A percentile compares a stretch with the other conserved stretches of the same genome.
Evolutionary conservation across 2,113 vertebrate species (phyloP).

Genomic region (Natator depressus): DNA sequence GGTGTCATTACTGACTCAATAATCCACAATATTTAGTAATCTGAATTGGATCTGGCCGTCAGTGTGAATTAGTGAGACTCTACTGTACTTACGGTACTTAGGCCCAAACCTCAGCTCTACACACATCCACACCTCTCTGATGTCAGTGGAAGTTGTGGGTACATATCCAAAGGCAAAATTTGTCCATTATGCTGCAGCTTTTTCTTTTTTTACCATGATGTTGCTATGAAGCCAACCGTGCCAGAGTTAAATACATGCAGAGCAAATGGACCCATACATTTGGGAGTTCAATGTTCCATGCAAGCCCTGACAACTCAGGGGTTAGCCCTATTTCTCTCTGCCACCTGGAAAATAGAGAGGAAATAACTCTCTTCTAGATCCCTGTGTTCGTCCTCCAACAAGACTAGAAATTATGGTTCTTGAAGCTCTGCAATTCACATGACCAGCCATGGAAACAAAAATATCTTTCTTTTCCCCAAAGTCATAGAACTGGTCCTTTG

Average conservation of each 20-base stretch:
- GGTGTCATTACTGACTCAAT: not conserved
- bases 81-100: not conserved
- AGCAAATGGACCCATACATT: not conserved
- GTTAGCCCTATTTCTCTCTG: not conserved
- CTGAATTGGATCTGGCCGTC: not conserved
- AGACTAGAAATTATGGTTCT: constrained; percentile 26
- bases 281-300: not conserved
- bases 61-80: not conserved
- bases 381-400: constrained; percentile 43
- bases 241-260: not conserved
- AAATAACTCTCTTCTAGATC: not conserved
- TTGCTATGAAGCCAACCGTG: not conserved
- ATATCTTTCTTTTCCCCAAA: not conserved
- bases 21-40: not conserved
- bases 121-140: not conserved
- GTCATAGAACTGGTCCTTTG: not conserved
- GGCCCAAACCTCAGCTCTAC: constrained; percentile 23
- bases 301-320: not conserved
- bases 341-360: constrained; percentile 36
- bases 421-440: not conserved
- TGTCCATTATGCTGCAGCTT: not conserved
- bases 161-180: not conserved
- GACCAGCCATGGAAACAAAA: not conserved
- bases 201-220: not conserved
- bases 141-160: not conserved